phyloP scores from a whole-genome alignment of 2,113 vertebrate genomes.

The Hippocampus comes region DNA sequence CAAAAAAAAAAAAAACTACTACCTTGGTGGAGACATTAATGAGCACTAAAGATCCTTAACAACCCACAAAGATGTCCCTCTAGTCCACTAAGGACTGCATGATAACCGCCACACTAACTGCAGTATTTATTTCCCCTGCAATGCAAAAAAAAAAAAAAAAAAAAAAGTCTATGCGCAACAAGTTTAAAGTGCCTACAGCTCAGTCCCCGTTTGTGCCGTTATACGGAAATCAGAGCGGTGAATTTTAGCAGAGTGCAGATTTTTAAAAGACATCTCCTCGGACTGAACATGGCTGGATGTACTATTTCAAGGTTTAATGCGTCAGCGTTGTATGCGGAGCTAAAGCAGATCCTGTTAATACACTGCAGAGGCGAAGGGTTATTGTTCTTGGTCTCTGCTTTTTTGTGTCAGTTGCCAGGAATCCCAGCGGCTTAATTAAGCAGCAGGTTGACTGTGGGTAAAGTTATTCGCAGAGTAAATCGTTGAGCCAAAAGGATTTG shows the following conservation, averaged over 20 bases:
- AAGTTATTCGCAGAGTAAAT: conserved; percentile 47
- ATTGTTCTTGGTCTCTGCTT: conserved; percentile 9
- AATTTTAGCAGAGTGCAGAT: no score
- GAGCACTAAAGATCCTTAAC: not conserved
- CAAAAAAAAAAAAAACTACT: not conserved
- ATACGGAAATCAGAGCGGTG: no score
- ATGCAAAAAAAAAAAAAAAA: not conserved
- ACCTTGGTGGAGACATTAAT: not conserved
- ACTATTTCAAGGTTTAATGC: not conserved
- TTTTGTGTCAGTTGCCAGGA: conserved; percentile 29
- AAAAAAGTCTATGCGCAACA: not conserved
- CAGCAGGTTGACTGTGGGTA: conserved; percentile 27
- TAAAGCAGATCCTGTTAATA: conserved; percentile 5
- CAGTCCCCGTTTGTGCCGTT: not conserved
- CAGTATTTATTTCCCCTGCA: not conserved
- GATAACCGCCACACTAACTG: not conserved
- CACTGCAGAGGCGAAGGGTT: conserved; percentile 16
- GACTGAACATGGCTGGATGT: no score
- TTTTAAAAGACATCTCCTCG: no score
- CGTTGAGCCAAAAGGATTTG: conserved; percentile 45
- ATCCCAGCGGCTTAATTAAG: conserved; percentile 58
- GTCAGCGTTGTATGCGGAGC: not conserved
- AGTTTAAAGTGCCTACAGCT: not conserved
- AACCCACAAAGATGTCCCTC: not conserved
- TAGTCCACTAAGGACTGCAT: not conserved